Conservation (phyloP, 2,888 invertebrate species). For the Lysandra bellargus region DNA sequence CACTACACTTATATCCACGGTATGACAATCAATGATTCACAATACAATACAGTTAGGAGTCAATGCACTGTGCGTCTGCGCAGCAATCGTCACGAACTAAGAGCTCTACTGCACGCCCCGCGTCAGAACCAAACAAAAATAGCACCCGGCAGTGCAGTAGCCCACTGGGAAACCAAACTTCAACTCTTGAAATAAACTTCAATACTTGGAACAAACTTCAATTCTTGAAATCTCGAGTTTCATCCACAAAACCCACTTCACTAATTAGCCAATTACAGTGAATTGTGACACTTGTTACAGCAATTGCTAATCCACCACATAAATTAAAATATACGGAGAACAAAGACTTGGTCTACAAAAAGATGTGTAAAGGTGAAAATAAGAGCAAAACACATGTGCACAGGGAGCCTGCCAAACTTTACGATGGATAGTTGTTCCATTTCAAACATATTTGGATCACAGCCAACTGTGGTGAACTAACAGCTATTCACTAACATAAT, state of each 20-base stretch:
- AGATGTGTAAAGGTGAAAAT: conserved; percentile 68
- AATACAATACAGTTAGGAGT: conserved; percentile 69
- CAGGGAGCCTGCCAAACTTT: conserved; percentile 67
- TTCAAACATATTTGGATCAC: conserved; percentile 60
- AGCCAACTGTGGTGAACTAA: conserved; percentile 53
- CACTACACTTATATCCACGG: conserved; percentile 62
- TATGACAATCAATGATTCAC: conserved; percentile 71
- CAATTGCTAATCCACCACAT: neutral
- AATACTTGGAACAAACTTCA: conserved; percentile 59
- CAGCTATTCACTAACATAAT: conserved; percentile 39
- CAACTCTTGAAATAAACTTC: conserved; percentile 53
- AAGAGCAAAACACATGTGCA: conserved; percentile 58
- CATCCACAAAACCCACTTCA: neutral
- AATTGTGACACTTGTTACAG: neutral
- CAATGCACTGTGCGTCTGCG: conserved; percentile 74
- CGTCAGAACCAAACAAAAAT: conserved; percentile 64
- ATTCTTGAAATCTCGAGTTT: conserved; percentile 45
- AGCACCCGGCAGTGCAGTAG: conserved; percentile 78
- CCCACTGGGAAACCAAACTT: conserved; percentile 70
- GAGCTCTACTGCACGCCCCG: conserved; percentile 69
- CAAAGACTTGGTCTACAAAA: conserved; percentile 36
- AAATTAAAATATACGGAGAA: conserved; percentile 29
- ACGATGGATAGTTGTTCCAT: conserved; percentile 55
- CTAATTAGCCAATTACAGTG: neutral
- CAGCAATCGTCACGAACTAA: conserved; percentile 63